These are phyloP conservation scores for Chrysotoxum bicinctum DNA, from an alignment of 2,888 invertebrate genomes.

Conservation along the genomic window DNA sequence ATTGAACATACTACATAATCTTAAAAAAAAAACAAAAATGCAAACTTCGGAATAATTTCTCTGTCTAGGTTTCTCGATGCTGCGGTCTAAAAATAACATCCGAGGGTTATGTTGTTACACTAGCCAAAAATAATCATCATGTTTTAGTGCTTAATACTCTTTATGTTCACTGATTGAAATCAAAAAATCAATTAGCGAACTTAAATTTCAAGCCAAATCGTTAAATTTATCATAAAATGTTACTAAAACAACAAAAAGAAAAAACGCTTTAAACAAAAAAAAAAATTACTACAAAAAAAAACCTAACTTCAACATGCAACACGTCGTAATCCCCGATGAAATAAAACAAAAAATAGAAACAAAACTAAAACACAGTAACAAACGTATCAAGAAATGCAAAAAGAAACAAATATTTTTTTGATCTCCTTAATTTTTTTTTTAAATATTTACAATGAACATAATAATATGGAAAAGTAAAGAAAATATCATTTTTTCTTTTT, in stretches of 20 bases:
- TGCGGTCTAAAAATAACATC: slow-evolving; percentile 98
- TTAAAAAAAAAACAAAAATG: neutral
- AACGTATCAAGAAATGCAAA: slow-evolving; percentile 71
- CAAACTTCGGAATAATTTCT: slow-evolving; percentile 41
- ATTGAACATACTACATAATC: neutral
- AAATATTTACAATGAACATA: slow-evolving; percentile 74
- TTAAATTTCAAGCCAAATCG: slow-evolving; percentile 75
- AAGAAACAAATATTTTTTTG: slow-evolving; percentile 74
- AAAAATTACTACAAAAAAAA: slow-evolving; percentile 39
- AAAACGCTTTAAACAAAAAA: slow-evolving; percentile 69
- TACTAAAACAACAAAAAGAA: slow-evolving; percentile 68
- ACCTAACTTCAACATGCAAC: slow-evolving; percentile 47
- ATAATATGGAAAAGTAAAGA: slow-evolving; percentile 65
- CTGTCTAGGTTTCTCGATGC: slow-evolving; percentile 95
- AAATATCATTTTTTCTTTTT: slow-evolving; percentile 72
- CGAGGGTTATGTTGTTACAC: slow-evolving; percentile 96
- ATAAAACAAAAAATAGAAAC: slow-evolving; percentile 43
- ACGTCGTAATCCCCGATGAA: slow-evolving; percentile 64
- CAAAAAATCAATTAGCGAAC: slow-evolving; percentile 77
- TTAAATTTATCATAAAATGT: slow-evolving; percentile 58
- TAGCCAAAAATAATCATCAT: slow-evolving; percentile 99
- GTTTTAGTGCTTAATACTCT: slow-evolving; percentile 97
- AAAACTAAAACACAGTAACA: slow-evolving; percentile 59
- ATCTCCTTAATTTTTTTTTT: slow-evolving; percentile 74
- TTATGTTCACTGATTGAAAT: slow-evolving; percentile 92